Evolutionary conservation across 2,888 invertebrate species (phyloP), one percentile per base, ranked within the genome.

Genomic region (Drosophila limbata): DNA sequence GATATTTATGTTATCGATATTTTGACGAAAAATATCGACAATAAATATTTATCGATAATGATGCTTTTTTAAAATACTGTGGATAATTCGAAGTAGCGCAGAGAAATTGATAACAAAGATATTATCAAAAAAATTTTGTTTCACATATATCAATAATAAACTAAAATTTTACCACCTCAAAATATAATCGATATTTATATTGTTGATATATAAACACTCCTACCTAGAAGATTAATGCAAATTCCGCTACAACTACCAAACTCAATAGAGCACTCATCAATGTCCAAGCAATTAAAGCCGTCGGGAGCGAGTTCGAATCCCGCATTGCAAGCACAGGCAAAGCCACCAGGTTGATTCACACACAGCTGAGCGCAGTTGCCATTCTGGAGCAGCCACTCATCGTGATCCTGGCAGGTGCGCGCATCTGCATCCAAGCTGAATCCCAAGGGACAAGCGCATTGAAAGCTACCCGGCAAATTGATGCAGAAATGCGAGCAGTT

Each of bases 291-390:
- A 64, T 69, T 88, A 37, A 85, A 81, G 44, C 89, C 87, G 74
- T 92, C 91, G 3, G 80, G 70, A 3, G 90, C 84, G 68, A 93
- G 92, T 79, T 82, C 77, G 72, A 78, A 93, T 42, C 93, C 94
- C 3, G 85, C 64, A 0, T 93, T 91, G 73, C 94, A 95, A 53
- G 88, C 84, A 77, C 95, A 95, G 21, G 90, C 80, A 80, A 92
- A 94, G 47, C 93, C 91, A 4, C 94, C 94, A 3, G 91, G 87
- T 8, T 85, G 90, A 78, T 95, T 95, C 9, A 87, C 74, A 79
- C 95, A 95, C 2, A 74, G 72, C 73, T 95, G 94, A 2, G 94
- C 93, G 88, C 95, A 95, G 11, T 94, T 94, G 0, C 94, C 94
- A 77, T 94, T 94, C 1, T 64, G 51, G 39, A 66, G 48, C 11